Base-by-base conservation (phyloP, 2,113 vertebrate species). In the Gavia stellata region DNA sequence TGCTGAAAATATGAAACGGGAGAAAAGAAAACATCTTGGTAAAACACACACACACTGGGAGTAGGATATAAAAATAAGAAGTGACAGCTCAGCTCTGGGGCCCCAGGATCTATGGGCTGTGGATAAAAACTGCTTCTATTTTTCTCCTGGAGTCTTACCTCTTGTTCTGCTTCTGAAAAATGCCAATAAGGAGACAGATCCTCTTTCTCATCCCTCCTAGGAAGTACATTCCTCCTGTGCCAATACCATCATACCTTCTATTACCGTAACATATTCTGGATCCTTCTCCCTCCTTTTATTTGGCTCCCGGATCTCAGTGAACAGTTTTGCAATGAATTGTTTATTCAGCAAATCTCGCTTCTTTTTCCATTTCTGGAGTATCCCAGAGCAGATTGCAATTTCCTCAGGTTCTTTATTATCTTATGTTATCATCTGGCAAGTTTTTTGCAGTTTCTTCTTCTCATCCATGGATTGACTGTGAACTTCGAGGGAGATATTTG, bases 21-120 rank as follows among this genome's bases (percentile, higher is more conserved):
- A 92, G 62, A 52, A 87, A 90, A 84, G 36, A 86, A 96, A 96
- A 66, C 70, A 71, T 95, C 79, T 92, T 68, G 63, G 80, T 96
- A 92, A 94, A 97, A 86, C 67, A 50, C 42, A 74, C 49, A 85
- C 86, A 95, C 62, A 25, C 70, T 78, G 72, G 40, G 90, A 96
- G 47, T 21, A 73, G 58, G 75, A 81, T 79, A 87, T 80, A 95
- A 88, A 96, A 91, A 94, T 83, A 83, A 92, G 81, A 96, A 87
- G 79, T 96, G 95, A 96, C 94, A 96, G 90, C 73, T 95, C 83
- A 85, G 79, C 65, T 92, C 50, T 47, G 70, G 63, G 81, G 81
- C 94, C 88, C 45, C 66, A 70, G 65, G 81, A 95, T 93, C 90
- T 90, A 94, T 33, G 81, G 70, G 59, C 2, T 90, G 66, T 81